Evolutionary conservation across 2,888 invertebrate genomes (phyloP).

Genomic region (Trachelus iudaicus): DNA sequence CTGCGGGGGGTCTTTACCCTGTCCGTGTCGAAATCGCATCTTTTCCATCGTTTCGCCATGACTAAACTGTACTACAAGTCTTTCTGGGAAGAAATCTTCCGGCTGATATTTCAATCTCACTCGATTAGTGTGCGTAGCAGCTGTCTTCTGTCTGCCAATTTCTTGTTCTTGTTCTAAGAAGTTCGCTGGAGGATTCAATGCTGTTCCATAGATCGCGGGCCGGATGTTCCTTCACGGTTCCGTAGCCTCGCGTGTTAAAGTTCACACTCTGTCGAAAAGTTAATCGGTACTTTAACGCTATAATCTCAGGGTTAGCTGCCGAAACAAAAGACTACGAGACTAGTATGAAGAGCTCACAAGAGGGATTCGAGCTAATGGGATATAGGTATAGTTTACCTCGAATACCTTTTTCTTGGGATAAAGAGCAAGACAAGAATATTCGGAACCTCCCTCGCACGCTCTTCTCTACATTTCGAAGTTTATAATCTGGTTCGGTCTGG

Average conservation of each 20-base stretch:
- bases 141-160: not conserved
- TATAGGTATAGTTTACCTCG: not conserved
- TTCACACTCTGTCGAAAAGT: slow-evolving; percentile 40
- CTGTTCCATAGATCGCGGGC: not conserved
- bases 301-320: slow-evolving; percentile 36
- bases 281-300: slow-evolving; percentile 44
- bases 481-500: slow-evolving; percentile 44
- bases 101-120: not conserved
- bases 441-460: not conserved
- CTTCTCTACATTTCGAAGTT: slow-evolving; percentile 37
- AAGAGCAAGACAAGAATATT: not conserved
- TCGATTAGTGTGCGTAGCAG: not conserved
- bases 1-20: slow-evolving; percentile 37
- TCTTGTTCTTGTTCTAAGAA: not conserved
- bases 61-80: not conserved
- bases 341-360: slow-evolving; percentile 24
- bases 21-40: slow-evolving; percentile 30
- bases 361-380: slow-evolving; percentile 13
- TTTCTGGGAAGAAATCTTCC: not conserved
- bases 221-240: not conserved
- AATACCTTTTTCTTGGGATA: not conserved
- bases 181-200: not conserved
- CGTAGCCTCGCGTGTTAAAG: slow-evolving; percentile 28
- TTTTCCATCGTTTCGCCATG: slow-evolving; percentile 14
- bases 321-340: slow-evolving; percentile 14